A percentile compares a stretch with the other conserved stretches of the same genome.
These are phyloP conservation scores for Paradoxurus hermaphroditus DNA, from an alignment of 2,113 vertebrate genomes.

Conservation along the genomic window DNA sequence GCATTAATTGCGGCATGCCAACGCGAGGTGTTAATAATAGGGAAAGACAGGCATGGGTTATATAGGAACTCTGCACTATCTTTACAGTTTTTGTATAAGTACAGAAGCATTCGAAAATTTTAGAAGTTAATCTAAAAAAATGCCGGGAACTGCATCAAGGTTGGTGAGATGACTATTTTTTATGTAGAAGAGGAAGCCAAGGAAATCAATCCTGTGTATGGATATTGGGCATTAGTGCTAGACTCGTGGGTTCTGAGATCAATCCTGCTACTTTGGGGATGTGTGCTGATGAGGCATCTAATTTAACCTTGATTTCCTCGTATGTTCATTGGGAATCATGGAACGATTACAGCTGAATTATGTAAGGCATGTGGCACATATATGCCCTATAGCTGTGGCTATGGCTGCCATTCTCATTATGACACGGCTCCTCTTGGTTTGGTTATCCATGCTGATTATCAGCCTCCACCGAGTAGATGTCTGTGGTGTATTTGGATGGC, in stretches of 20 bases:
- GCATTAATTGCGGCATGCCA: neutral
- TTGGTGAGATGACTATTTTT: neutral
- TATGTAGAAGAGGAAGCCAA: neutral
- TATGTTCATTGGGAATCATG: neutral
- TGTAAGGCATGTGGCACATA: neutral
- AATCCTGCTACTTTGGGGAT: neutral
- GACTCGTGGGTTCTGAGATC: neutral
- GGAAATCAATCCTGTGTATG: neutral
- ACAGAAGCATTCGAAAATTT: neutral
- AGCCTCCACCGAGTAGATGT: no score
- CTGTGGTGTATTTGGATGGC: neutral
- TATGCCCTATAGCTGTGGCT: neutral
- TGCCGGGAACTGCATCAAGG: neutral
- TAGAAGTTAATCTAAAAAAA: neutral
- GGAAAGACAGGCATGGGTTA: neutral
- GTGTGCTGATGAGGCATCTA: neutral
- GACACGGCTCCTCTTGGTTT: neutral
- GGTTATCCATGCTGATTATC: neutral
- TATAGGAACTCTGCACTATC: neutral
- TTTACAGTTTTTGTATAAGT: neutral
- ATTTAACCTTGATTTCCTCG: neutral
- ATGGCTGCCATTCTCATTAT: neutral
- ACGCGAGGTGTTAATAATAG: neutral
- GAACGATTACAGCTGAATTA: neutral
- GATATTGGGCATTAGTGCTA: neutral